phyloP scores from a whole-genome alignment of 2,113 vertebrate genomes.

The Thamnophis sirtalis region DNA sequence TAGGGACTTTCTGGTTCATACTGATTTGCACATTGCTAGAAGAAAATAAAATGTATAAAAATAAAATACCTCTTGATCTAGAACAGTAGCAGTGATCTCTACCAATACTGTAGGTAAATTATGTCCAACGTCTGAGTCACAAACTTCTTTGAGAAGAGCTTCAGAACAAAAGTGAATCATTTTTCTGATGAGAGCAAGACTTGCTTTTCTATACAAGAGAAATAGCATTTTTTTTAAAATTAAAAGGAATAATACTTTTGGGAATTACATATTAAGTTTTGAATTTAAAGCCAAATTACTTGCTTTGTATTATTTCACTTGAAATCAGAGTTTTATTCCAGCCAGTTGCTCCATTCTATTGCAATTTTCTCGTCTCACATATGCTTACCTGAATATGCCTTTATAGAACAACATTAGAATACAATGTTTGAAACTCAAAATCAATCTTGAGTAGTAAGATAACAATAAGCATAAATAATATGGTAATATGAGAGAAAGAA shows the following conservation, averaged over 20 bases:
- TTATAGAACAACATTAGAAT: background rate
- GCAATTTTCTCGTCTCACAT: background rate
- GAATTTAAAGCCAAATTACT: background rate
- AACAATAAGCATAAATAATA: background rate
- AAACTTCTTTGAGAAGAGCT: conserved; percentile 92
- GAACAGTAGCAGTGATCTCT: conserved; percentile 96
- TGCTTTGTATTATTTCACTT: background rate
- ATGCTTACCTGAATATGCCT: background rate
- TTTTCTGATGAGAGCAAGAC: conserved; percentile 95
- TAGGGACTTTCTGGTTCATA: background rate
- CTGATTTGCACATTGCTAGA: background rate
- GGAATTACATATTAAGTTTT: background rate
- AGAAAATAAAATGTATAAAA: background rate
- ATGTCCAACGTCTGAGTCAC: conserved; percentile 91
- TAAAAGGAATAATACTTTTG: background rate
- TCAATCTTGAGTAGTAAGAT: background rate
- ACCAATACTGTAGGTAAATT: conserved; percentile 93
- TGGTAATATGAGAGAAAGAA: background rate
- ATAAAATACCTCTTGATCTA: conserved; percentile 91
- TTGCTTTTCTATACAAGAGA: conserved; percentile 86
- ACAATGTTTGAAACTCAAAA: background rate
- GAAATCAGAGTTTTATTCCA: background rate
- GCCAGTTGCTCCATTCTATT: background rate
- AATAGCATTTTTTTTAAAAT: conserved; percentile 21
- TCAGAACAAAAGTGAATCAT: conserved; percentile 99